Evolutionary conservation across 2,113 vertebrate genomes (phyloP).

Genomic region (Litocranius walleri): DNA sequence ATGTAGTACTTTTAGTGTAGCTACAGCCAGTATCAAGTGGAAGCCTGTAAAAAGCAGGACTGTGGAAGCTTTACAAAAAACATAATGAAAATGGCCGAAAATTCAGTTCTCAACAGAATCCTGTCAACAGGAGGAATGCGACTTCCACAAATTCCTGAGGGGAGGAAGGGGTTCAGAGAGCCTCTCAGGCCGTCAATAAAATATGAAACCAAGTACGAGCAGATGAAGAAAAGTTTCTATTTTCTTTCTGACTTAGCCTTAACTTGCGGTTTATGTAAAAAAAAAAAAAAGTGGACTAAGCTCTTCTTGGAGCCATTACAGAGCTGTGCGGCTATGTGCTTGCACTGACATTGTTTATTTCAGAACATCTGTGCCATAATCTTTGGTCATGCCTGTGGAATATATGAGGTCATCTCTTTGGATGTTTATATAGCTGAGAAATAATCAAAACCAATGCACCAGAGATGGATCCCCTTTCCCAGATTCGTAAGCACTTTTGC

Average conservation of each 20-base stretch:
- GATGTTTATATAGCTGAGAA: slow-evolving; percentile 72
- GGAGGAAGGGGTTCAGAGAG: neutral
- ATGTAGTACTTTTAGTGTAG: neutral
- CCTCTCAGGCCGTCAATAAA: slow-evolving; percentile 36
- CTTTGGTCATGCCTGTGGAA: slow-evolving; percentile 75
- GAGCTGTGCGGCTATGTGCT: slow-evolving; percentile 55
- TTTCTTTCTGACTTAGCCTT: slow-evolving; percentile 34
- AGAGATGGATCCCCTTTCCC: slow-evolving; percentile 39
- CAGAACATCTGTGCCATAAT: slow-evolving; percentile 66
- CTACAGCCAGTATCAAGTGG: neutral
- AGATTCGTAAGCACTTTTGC: slow-evolving; percentile 25
- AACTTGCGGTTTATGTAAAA: slow-evolving; percentile 31
- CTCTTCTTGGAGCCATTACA: slow-evolving; percentile 65
- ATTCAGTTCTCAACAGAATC: neutral
- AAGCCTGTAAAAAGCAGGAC: neutral
- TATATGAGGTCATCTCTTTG: slow-evolving; percentile 77
- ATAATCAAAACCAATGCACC: slow-evolving; percentile 70
- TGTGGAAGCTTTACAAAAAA: neutral
- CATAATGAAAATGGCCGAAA: slow-evolving; percentile 10
- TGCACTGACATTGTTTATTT: slow-evolving; percentile 71
- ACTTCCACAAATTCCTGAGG: neutral
- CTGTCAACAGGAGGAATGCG: neutral
- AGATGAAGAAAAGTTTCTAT: slow-evolving; percentile 37
- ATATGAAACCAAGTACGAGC: neutral
- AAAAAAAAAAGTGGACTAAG: slow-evolving; percentile 31